Base-by-base conservation (phyloP, 2,797 vertebrate species). In the Neomorphus geoffroyi region DNA sequence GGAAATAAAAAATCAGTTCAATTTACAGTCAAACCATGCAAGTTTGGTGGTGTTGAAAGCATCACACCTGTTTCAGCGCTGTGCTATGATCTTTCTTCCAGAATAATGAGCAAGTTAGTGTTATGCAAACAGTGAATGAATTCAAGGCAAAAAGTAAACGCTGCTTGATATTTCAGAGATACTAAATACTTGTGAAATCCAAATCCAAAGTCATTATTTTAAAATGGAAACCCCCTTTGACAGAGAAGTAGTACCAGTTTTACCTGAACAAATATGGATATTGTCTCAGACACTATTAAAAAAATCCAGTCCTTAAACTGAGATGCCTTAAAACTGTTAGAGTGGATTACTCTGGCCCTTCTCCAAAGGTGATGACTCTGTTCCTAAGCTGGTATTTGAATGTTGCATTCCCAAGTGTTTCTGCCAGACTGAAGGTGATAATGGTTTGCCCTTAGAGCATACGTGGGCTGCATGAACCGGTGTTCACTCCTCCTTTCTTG, bases 81-180 rank as follows among this genome's bases (percentile, higher is more conserved):
- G 48, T 84, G 58, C 56, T 70, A 33, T 60, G 66, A 82, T 93
- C 71, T 85, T 82, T 89, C 7, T 45, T 51, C 75, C 84, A 80
- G 62, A 96, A 86, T 65, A 73, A 83, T 48, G 72, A 93, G 46
- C 75, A 91, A 89, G 79, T 94, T 69, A 89, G 74, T 72, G 50
- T 89, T 92, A 48, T 4, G 57, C 39, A 95, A 92, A 91, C 33
- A 30, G 27, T 53, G 67, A 69, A 85, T 80, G 17, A n/a, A 84
- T 96, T 64, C 54, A 78, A 88, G 70, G 57, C 78, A 74, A 81
- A 45, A 78, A 37, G 35, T 85, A 82, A 93, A 73, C 65, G 37
- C 13, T 50, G 23, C 23, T n/a, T 90, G 27, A 27, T 62, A 67
- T 86, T 94, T 78, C 56, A 79, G 77, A 94, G 33, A 41, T 71